A percentile compares a stretch with the other conserved stretches of the same genome.
Conservation (phyloP, 2,113 vertebrate genomes). For the Danionella cerebrum region DNA sequence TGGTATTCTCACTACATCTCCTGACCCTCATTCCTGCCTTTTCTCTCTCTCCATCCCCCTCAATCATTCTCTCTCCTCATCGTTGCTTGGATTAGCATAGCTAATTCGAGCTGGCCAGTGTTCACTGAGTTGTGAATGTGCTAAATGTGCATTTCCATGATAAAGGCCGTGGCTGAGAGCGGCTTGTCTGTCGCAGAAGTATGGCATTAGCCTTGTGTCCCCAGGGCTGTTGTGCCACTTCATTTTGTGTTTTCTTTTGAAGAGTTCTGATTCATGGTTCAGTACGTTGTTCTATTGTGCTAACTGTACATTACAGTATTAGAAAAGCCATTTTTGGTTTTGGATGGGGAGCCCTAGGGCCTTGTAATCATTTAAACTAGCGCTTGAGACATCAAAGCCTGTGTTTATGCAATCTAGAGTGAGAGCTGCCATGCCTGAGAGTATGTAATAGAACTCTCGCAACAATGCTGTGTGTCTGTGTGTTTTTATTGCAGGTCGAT, state of each 20-base stretch:
- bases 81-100: conserved; percentile 8
- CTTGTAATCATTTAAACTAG: neutral
- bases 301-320: neutral
- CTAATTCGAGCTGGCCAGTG: conserved; percentile 11
- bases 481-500: conserved; percentile 75
- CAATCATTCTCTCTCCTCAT: neutral
- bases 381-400: neutral
- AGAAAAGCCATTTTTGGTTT: neutral
- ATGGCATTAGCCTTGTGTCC: neutral
- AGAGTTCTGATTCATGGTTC: conserved; percentile 13
- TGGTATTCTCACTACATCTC: neutral
- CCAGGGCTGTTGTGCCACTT: neutral
- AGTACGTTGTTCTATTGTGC: neutral
- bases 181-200: neutral
- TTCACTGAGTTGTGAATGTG: conserved; percentile 20
- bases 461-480: conserved; percentile 7
- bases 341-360: neutral
- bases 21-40: neutral
- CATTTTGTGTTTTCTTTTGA: neutral
- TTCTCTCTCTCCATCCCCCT: neutral
- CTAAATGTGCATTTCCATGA: conserved; percentile 25
- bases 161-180: conserved; percentile 8
- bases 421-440: neutral
- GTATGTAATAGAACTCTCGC: neutral
- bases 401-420: neutral